A percentile compares a stretch with the other conserved stretches of the same genome.
phyloP scores from a whole-genome alignment of 2,888 invertebrate genomes.

The Dolomedes plantarius region DNA sequence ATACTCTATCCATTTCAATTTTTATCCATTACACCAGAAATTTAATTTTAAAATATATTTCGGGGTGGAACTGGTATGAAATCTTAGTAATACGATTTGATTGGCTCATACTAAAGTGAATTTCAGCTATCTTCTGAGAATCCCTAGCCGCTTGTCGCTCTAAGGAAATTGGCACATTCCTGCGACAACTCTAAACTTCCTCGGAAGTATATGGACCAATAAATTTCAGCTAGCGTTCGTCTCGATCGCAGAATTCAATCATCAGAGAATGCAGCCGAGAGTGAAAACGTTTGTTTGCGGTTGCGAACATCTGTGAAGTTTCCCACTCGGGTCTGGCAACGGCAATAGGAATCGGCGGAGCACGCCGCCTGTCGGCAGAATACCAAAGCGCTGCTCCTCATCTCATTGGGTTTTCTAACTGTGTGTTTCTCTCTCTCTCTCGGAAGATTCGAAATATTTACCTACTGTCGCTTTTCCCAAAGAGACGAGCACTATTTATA shows the following conservation, averaged over 20 bases:
- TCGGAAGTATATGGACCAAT: slow-evolving; percentile 17
- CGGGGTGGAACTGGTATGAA: too few relatives aligned
- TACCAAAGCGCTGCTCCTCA: slow-evolving; percentile 46
- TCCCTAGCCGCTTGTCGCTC: too few relatives aligned
- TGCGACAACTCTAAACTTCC: neutral
- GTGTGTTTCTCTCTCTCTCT: slow-evolving; percentile 30
- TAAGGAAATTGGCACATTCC: too few relatives aligned
- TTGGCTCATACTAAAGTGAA: too few relatives aligned
- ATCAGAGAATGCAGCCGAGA: slow-evolving; percentile 56
- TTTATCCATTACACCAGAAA: too few relatives aligned
- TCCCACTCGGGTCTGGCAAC: slow-evolving; percentile 53
- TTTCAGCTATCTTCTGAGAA: too few relatives aligned
- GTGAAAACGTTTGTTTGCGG: slow-evolving; percentile 65
- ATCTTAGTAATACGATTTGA: too few relatives aligned
- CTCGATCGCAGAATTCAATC: slow-evolving; percentile 49
- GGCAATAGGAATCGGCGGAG: slow-evolving; percentile 48
- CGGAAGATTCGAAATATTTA: slow-evolving; percentile 64
- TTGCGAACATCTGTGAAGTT: slow-evolving; percentile 27
- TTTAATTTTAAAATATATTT: too few relatives aligned
- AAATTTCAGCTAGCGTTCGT: slow-evolving; percentile 48
- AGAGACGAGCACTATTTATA: slow-evolving; percentile 36
- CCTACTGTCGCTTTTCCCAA: slow-evolving; percentile 47
- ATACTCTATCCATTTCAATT: too few relatives aligned
- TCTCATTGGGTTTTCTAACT: slow-evolving; percentile 35
- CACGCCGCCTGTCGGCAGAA: slow-evolving; percentile 45